phyloP scores from a whole-genome alignment of 2,797 vertebrate species.

The Perodicticus potto region DNA sequence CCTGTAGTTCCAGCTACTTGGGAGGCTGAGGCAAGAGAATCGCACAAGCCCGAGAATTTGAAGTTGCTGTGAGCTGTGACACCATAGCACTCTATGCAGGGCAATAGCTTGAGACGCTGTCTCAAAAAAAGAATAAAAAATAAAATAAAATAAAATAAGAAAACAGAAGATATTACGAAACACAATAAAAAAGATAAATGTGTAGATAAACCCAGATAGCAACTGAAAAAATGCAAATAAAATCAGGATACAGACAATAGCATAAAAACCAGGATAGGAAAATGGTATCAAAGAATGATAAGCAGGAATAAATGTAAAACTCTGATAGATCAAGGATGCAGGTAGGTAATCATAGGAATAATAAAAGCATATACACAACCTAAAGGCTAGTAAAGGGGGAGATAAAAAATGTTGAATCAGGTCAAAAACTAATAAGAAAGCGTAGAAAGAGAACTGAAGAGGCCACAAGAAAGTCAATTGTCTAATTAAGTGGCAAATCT shows the following conservation, averaged over 20 bases:
- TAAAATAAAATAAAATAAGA: neutral
- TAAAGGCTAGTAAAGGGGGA: neutral
- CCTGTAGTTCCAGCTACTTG: no score
- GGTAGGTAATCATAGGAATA: neutral
- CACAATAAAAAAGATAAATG: neutral
- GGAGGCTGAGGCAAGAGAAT: no score
- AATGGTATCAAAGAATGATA: neutral
- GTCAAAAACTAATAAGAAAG: neutral
- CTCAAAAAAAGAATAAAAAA: no score
- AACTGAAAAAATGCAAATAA: neutral
- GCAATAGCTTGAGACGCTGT: no score
- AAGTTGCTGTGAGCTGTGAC: no score
- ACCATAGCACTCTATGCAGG: no score
- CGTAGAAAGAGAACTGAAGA: neutral
- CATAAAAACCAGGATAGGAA: neutral
- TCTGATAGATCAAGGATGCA: neutral
- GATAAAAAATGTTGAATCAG: neutral
- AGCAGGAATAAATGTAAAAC: neutral
- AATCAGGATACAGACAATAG: neutral
- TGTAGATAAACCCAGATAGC: neutral
- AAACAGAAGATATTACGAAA: neutral
- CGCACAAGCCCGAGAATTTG: no score
- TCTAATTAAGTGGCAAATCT: neutral
- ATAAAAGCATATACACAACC: neutral
- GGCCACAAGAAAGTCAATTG: neutral